Base-by-base conservation (phyloP, 2,113 vertebrate genomes). In the Danionella cerebrum region DNA sequence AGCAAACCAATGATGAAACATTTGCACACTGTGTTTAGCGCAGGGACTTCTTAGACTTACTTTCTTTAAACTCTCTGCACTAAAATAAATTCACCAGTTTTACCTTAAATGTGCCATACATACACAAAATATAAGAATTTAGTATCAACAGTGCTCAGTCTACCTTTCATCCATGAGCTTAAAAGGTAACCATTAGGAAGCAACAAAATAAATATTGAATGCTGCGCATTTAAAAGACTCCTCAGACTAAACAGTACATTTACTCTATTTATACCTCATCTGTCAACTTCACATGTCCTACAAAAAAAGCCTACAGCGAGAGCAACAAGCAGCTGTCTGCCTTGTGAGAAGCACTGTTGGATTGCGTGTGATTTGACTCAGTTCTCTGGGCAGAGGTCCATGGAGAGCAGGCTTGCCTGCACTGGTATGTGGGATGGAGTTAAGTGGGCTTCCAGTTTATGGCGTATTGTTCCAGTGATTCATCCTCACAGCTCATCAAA, bases 401-500 rank as follows among this genome's bases (percentile, higher is more conserved):
- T 35, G 27, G 48, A 65, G 48, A 55, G 39, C 14, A 59, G 44
- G 12, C 66, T n/a, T 58, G 29, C 24, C 41, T 58, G 66, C 31
- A 35, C n/a, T 21, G 39, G 48, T 53, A 68, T 55, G 65, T 58
- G 42, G 58, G 50, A 55, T n/a, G 47, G 52, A 52, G 24, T 35
- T 22, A 35, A 70, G 35, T 70, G 57, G 55, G 47, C 57, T 70
- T 51, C 62, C 47, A 51, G 39, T 70, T n/a, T 12, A 50, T n/a
- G 35, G 67, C 11, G 41, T 14, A 31, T 50, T 59, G 54, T 29
- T 14, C 39, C 57, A 60, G 18, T 64, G 65, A 75, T 64, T 71
- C 69, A 67, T 25, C 44, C 42, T 55, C 58, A 18, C 36, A 50
- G 58, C 36, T 33, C 22, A 58, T 58, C 52, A 33, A 69, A 73